Base-by-base conservation (phyloP, 2,797 vertebrate species). In the Danio choprae region DNA sequence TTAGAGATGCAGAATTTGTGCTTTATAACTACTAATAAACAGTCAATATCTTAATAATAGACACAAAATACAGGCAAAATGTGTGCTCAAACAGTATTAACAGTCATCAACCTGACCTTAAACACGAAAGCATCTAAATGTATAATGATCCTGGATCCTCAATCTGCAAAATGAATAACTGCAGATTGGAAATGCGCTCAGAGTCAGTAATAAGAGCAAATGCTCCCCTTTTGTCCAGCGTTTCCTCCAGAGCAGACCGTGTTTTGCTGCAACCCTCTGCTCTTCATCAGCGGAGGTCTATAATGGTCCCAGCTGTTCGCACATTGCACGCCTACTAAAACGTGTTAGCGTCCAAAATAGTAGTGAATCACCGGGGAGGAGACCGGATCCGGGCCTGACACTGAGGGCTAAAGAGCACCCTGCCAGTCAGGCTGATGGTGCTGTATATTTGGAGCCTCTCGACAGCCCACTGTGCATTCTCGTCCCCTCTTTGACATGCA, bases 251-350 rank as follows among this genome's bases (percentile, higher is more conserved):
- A 29, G 55, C 60, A 55, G 50, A 44, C 2, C 3, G 13, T 55
- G 51, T 29, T 4, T 38, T 7, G 9, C 22, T 63, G 43, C 20
- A 43, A 20, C 10, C 36, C 75, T 77, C 51, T 46, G 20, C 53
- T 60, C 70, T 0, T 29, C 68, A 88, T 77, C 72, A 55, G 12
- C 29, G 10, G 5, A 2, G 16, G 8, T 41, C 63, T 70, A 8
- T 71, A 46, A 77, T 72, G 50, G 59, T 77, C 48, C 50, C 74
- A 82, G 81, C 68, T 82, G 77, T 64, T 72, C 68, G 72, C 59
- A 72, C 20, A 38, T 29, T n/a, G 44, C 77, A 72, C 68, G 50
- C 77, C 77, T 77, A 79, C 68, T 44, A 18, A 43, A 53, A 51
- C 18, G 77, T 63, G 77, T 46, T 72, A 36, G 22, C 65, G 44